Percentiles rank a stretch among this genome's conserved stretches.
Evolutionary conservation across 2,888 invertebrate species (phyloP).

Genomic region (Heliconius erato): DNA sequence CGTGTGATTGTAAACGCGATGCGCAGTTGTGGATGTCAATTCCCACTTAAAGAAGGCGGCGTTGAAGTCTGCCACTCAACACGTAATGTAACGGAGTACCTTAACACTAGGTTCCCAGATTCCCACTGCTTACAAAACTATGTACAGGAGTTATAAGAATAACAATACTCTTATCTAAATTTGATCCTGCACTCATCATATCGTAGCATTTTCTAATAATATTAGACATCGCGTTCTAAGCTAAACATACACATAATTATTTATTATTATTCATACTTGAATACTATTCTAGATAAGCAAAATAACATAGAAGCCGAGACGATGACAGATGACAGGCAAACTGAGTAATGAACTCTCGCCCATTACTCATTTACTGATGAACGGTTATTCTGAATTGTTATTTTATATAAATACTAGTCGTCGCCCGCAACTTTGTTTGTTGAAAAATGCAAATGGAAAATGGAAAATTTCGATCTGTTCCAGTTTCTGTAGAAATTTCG

Average conservation of each 20-base stretch:
- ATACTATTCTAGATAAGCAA: constrained; percentile 25
- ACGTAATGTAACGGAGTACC: not conserved
- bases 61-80: not conserved
- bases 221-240: not conserved
- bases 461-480: not conserved
- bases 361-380: constrained; percentile 63
- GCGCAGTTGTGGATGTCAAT: not conserved
- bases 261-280: constrained; percentile 22
- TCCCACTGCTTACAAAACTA: too few relatives aligned
- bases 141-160: not conserved
- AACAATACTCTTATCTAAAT: not conserved
- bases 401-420: not conserved
- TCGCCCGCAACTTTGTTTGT: not conserved
- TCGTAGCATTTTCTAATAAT: not conserved
- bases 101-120: not conserved
- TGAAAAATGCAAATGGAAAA: not conserved
- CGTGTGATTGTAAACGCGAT: not conserved
- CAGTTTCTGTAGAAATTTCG: not conserved
- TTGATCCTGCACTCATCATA: not conserved
- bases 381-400: constrained; percentile 31
- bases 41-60: not conserved
- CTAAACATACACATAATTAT: constrained; percentile 6
- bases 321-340: constrained; percentile 78
- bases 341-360: constrained; percentile 77
- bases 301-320: constrained; percentile 52